A percentile compares a stretch with the other conserved stretches of the same genome.
Evolutionary conservation across 2,113 vertebrate genomes (phyloP).

Genomic region (Talpa occidentalis): DNA sequence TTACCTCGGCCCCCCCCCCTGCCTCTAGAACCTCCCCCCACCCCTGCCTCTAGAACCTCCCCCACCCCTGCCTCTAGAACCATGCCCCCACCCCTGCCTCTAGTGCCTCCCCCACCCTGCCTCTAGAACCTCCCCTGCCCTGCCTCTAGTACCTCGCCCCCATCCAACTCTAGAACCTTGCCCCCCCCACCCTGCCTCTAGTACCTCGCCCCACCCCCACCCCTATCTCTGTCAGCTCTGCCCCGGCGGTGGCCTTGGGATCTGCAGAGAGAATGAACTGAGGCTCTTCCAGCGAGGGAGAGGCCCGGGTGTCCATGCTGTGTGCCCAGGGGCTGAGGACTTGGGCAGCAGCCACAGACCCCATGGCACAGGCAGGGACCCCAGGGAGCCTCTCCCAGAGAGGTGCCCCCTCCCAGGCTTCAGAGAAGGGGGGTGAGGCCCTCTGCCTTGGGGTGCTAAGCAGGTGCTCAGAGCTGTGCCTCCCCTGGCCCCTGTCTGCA

Average conservation of each 20-base stretch:
- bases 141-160: too few species aligned
- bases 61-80: too few species aligned
- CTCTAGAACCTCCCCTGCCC: too few species aligned
- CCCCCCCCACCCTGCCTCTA: too few species aligned
- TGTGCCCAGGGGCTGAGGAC: too few species aligned
- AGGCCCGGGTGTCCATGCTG: not conserved
- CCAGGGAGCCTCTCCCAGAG: not conserved
- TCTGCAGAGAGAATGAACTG: not conserved
- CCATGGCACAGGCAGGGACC: not conserved
- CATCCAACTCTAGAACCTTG: too few species aligned
- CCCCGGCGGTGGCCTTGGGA: not conserved
- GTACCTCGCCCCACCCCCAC: too few species aligned
- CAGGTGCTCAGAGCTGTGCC: not conserved
- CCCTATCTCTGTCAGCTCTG: not conserved
- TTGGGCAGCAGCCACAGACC: not conserved
- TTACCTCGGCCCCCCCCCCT: fast-evolving
- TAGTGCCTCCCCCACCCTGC: too few species aligned
- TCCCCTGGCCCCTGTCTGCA: not conserved
- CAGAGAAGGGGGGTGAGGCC: not conserved
- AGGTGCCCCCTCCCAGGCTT: not conserved
- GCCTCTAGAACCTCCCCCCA: too few species aligned
- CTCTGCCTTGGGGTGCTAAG: not conserved
- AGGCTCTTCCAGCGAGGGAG: not conserved
- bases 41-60: too few species aligned
- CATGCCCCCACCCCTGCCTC: not conserved